phyloP scores from a whole-genome alignment of 2,888 invertebrate genomes.

The Dynastes tityus region DNA sequence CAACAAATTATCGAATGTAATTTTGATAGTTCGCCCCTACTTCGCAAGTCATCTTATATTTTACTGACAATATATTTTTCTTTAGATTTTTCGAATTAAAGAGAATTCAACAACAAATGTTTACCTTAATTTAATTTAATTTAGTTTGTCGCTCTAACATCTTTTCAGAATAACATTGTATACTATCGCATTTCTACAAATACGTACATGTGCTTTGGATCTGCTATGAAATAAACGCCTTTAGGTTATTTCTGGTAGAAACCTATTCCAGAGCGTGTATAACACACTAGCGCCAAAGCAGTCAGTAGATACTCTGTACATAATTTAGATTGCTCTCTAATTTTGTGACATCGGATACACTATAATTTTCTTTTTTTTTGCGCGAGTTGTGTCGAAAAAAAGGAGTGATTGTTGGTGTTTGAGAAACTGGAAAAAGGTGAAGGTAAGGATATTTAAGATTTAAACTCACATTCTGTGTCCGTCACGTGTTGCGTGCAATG shows the following conservation, averaged over 20 bases:
- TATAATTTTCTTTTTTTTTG: slow-evolving; percentile 1
- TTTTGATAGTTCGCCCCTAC: too few relatives aligned
- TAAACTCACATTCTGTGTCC: not conserved
- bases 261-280: slow-evolving; percentile 22
- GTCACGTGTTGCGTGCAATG: slow-evolving; percentile 21
- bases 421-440: not conserved
- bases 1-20: too few relatives aligned
- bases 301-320: not conserved
- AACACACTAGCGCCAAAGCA: slow-evolving; percentile 24
- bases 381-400: not conserved
- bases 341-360: slow-evolving; percentile 27
- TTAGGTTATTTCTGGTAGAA: slow-evolving; percentile 34
- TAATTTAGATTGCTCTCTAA: slow-evolving; percentile 8
- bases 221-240: slow-evolving; percentile 15
- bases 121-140: too few relatives aligned
- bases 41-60: too few relatives aligned
- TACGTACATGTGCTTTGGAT: slow-evolving; percentile 14
- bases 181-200: slow-evolving; percentile 16
- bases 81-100: too few relatives aligned
- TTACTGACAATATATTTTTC: too few relatives aligned
- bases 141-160: too few relatives aligned
- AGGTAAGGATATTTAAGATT: slow-evolving; percentile 15
- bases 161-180: too few relatives aligned
- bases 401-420: not conserved
- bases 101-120: too few relatives aligned